phyloP scores from a whole-genome alignment of 2,113 vertebrate genomes.

The Dermatemys mawii region DNA sequence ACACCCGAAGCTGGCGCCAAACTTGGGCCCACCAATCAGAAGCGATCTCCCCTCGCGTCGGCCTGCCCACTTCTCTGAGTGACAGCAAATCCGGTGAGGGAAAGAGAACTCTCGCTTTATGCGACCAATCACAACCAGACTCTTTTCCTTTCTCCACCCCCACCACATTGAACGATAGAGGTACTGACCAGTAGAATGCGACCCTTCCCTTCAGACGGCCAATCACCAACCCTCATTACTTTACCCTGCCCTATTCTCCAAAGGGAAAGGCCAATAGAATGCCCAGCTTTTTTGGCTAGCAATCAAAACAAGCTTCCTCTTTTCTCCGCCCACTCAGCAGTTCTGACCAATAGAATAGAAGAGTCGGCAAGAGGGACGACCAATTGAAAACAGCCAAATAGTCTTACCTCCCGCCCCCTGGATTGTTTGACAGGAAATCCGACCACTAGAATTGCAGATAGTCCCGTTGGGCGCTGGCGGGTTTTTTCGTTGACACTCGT shows the following conservation, averaged over 20 bases:
- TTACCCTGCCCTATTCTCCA: background rate
- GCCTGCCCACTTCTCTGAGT: background rate
- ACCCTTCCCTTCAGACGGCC: background rate
- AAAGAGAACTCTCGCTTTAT: background rate
- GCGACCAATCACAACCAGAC: background rate
- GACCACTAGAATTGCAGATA: background rate
- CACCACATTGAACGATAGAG: background rate
- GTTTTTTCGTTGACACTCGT: fast-evolving
- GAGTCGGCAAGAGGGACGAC: background rate
- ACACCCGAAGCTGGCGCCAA: constrained; percentile 45
- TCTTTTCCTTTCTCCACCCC: background rate
- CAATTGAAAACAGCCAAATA: background rate
- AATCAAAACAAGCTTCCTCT: background rate
- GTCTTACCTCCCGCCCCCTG: fast-evolving
- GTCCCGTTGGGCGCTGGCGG: background rate
- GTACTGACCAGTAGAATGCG: background rate
- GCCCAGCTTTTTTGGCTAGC: too few relatives aligned
- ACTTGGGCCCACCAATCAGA: background rate
- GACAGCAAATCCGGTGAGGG: background rate
- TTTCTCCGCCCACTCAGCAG: background rate
- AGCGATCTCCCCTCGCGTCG: fast-evolving
- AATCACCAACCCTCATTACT: background rate
- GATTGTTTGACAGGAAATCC: fast-evolving
- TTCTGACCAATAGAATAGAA: background rate
- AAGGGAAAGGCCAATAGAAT: background rate